Base-by-base conservation (phyloP, 1,140 invertebrate genomes). In the Sitophilus oryzae region DNA sequence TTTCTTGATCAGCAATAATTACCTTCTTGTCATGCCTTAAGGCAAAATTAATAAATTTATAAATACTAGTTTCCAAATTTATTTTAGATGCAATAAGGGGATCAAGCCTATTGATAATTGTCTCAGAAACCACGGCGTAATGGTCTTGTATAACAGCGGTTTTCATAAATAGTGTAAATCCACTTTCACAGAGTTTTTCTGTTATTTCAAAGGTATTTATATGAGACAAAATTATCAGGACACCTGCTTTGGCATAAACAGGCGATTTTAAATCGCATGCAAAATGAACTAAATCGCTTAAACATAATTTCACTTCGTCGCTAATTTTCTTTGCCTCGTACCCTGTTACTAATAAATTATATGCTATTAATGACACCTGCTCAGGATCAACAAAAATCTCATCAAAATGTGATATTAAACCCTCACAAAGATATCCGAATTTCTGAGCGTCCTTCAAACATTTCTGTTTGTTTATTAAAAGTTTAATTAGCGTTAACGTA, bases 311-410 rank as follows among this genome's bases (percentile, higher is more conserved):
- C 61, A 75, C 73, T 0, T 58, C 22, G 30, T 11, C 30, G 14
- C 5, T 10, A 50, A 20, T 49, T 34, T 56, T 52, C 15, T 56
- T 45, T 22, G 54, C 45, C 0, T 38, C 41, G 14, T 54, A 58
- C 10, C 16, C 20, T 2, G 76, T 74, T n/a, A 75, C 77, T 1
- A 80, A 54, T 30, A 76, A 52, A 35, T 76, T 76, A 40, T 74
- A 78, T 0, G 82, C 58, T 36, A 75, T 65, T 3, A 81, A 43
- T 1, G 78, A 74, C 3, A 81, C 58, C 51, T 83, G 84, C 45
- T 86, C 78, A 52, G 74, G 66, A 60, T 87, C 85, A 37, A 84
- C 62, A 22, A 73, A 42, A 35, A 88, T 71, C 63, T 87, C 84
- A 15, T 75, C 66, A 21, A 51, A 55, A 36, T 62, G 46, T 18